These are phyloP conservation scores for Merops nubicus DNA, from an alignment of 2,113 vertebrate genomes.

Conservation along the genomic window DNA sequence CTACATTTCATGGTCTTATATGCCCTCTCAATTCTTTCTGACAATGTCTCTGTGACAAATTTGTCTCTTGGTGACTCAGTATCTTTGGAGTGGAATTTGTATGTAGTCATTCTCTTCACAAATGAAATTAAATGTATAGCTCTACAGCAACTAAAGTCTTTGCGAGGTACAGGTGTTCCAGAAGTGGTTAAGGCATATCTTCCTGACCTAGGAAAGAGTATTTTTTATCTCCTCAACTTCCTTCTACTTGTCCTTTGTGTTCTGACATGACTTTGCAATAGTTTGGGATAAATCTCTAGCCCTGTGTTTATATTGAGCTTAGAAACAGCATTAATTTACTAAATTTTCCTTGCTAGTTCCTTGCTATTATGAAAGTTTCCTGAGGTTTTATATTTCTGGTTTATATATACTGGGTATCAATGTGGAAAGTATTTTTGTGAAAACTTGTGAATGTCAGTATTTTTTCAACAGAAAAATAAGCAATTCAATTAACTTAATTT, in stretches of 20 bases:
- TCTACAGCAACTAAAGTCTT: not conserved
- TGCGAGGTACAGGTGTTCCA: not conserved
- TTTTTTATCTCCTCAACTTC: not conserved
- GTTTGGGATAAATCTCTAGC: not conserved
- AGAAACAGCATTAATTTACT: not conserved
- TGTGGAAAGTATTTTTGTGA: not conserved
- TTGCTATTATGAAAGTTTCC: not conserved
- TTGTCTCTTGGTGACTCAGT: not conserved
- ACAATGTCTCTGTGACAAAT: not conserved
- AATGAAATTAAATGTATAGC: not conserved
- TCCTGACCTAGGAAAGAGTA: not conserved
- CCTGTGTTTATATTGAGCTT: not conserved
- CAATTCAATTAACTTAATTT: not conserved
- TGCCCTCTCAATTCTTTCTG: not conserved
- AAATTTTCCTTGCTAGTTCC: not conserved
- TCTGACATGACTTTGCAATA: not conserved
- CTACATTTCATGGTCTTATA: not conserved
- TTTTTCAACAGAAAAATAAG: not conserved
- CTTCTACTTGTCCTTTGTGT: not conserved
- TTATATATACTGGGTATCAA: not conserved
- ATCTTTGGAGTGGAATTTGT: not conserved
- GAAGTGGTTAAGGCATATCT: not conserved
- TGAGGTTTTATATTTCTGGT: not conserved
- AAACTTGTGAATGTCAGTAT: not conserved
- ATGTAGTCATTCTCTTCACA: not conserved